Evolutionary conservation across 1,140 invertebrate genomes (phyloP).

Genomic region (Drosophila ambigua): DNA sequence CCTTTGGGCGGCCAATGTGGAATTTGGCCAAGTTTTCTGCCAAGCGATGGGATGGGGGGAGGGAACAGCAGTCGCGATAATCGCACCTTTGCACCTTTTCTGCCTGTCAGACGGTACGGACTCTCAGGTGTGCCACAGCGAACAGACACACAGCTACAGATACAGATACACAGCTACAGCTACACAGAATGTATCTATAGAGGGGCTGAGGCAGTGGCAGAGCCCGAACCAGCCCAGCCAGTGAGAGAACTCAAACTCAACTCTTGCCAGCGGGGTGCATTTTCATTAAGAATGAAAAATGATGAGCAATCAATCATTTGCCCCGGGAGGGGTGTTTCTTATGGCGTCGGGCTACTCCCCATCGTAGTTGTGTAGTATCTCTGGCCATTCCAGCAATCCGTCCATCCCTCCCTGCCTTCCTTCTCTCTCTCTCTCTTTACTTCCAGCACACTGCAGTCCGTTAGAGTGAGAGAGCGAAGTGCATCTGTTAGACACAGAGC

Average conservation of each 20-base stretch:
- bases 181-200: conserved; percentile 26
- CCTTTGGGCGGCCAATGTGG: conserved; percentile 63
- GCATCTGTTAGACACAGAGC: conserved; percentile 64
- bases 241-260: conserved; percentile 53
- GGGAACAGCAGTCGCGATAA: conserved; percentile 60
- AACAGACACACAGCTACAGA: conserved; percentile 15
- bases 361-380: background rate
- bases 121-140: conserved; percentile 68
- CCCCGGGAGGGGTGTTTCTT: conserved; percentile 78
- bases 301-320: conserved; percentile 84
- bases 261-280: conserved; percentile 84
- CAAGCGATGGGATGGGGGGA: conserved; percentile 1
- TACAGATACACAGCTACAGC: conserved; percentile 13
- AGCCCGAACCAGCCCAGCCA: conserved; percentile 43
- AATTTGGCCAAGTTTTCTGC: conserved; percentile 71
- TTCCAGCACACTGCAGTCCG: background rate
- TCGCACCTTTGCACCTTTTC: conserved; percentile 77
- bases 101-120: conserved; percentile 46
- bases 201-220: conserved; percentile 29
- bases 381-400: conserved; percentile 19
- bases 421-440: conserved; percentile 22
- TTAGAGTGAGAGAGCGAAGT: background rate
- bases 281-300: conserved; percentile 84
- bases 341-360: conserved; percentile 33
- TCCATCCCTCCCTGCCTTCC: conserved; percentile 2